phyloP scores from a whole-genome alignment of 2,888 invertebrate species.

The Lithophane ornitopus region DNA sequence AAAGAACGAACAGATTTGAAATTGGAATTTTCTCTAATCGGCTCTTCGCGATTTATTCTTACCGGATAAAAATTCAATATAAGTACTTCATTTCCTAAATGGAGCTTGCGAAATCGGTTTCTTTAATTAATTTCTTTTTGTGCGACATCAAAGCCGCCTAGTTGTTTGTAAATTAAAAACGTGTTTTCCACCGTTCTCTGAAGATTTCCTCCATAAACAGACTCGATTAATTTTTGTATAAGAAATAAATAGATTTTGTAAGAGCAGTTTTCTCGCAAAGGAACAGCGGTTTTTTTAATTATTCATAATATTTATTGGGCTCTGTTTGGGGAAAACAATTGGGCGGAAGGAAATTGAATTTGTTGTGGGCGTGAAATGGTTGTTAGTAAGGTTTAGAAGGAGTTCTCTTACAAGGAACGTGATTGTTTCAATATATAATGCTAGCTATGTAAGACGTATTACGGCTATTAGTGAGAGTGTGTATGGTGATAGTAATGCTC shows the following conservation, averaged over 20 bases:
- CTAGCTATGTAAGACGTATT: neutral
- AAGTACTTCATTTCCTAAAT: constrained; percentile 66
- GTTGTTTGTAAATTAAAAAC: constrained; percentile 77
- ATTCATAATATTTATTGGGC: constrained; percentile 65
- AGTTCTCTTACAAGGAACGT: constrained; percentile 17
- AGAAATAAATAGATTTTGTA: constrained; percentile 61
- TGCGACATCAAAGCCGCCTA: constrained; percentile 61
- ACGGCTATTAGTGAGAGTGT: constrained; percentile 5
- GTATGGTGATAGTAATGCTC: neutral
- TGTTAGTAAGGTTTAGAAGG: constrained; percentile 13
- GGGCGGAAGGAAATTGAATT: constrained; percentile 59
- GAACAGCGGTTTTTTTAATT: constrained; percentile 59
- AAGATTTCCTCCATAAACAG: constrained; percentile 70
- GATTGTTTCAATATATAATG: constrained; percentile 23
- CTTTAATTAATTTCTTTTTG: constrained; percentile 71
- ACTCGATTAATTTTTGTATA: constrained; percentile 65
- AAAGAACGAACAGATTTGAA: constrained; percentile 55
- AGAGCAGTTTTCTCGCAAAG: constrained; percentile 43
- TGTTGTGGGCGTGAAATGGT: constrained; percentile 39
- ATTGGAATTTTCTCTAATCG: constrained; percentile 70
- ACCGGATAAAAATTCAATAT: constrained; percentile 71
- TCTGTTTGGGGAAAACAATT: constrained; percentile 48
- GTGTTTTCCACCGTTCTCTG: constrained; percentile 67
- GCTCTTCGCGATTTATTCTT: constrained; percentile 69
- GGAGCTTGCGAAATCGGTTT: constrained; percentile 59